Evolutionary conservation across 2,888 invertebrate genomes (phyloP), one percentile per base, ranked within the genome.

Genomic region (Pomacea canaliculata): DNA sequence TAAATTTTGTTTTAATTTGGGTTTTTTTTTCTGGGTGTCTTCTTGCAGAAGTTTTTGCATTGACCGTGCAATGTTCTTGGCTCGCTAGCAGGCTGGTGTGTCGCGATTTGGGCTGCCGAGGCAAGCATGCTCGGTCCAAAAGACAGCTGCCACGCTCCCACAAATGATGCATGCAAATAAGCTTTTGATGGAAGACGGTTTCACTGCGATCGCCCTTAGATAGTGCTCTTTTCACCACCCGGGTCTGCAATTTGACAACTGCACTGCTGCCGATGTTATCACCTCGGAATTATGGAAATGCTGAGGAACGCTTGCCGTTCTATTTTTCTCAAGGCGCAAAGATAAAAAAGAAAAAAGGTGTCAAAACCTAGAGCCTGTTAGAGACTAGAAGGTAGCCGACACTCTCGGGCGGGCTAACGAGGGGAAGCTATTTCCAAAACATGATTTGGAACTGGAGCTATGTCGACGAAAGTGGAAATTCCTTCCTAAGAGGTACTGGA

Each of bases 81-180:
- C 51, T 56, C 16, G 51, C 51, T 56, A 37, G 51, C 51, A 56
- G 51, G 51, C 51, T 56, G 16, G 16, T 16, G 51, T 56, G 10
- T 56, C 51, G 51, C 51, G 51, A 56, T 56, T 56, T 56, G 51
- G 51, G 51, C 51, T 56, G 51, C 51, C 51, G 12, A 56, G 16
- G 51, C 51, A 56, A 56, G 51, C 51, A 16, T 56, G 51, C 51
- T 56, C 12, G 51, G 51, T 59, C 49, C 62, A 68, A 62, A 68
- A 66, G 59, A 23, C 68, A 73, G 73, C 73, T 73, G 73, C 68
- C 46, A 56, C 9, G 59, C 62, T 62, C 73, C 69, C 73, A 73
- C 73, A 59, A 73, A 73, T 73, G 73, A 73, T 73, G 68, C 73
- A 62, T 69, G 73, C 73, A 73, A 73, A 73, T 73, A 73, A 68